Evolutionary conservation across 2,888 invertebrate genomes (phyloP).

Genomic region (Endomychus coccineus): DNA sequence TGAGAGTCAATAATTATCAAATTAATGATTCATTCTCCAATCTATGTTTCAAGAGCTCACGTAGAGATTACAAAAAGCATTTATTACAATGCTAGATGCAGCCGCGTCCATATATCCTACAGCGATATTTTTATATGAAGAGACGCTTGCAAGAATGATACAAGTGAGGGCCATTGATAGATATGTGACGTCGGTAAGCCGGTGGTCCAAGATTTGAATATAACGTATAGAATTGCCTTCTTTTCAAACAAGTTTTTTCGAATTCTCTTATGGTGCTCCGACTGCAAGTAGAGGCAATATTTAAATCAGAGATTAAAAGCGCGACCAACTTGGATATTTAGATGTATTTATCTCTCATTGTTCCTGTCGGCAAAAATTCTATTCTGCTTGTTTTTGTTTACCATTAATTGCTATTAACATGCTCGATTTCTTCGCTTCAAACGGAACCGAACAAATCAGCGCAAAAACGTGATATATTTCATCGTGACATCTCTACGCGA

Average conservation of each 20-base stretch:
- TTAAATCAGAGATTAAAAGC: slow-evolving; percentile 26
- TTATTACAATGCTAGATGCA: no score
- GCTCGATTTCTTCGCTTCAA: slow-evolving; percentile 24
- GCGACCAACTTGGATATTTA: slow-evolving; percentile 32
- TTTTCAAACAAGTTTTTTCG: slow-evolving; percentile 23
- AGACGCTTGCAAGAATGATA: no score
- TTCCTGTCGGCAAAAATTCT: slow-evolving; percentile 32
- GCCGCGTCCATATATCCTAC: no score
- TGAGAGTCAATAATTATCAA: no score
- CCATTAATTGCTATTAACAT: slow-evolving; percentile 36
- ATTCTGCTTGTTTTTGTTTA: slow-evolving; percentile 30
- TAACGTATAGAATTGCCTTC: slow-evolving; percentile 34
- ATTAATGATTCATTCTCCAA: no score
- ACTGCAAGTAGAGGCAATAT: slow-evolving; percentile 24
- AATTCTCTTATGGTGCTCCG: slow-evolving; percentile 23
- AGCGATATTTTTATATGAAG: no score
- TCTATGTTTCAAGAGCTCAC: no score
- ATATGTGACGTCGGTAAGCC: slow-evolving; percentile 37
- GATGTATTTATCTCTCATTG: slow-evolving; percentile 37
- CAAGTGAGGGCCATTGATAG: slow-evolving; percentile 35
- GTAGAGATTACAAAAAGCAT: no score
- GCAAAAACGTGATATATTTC: slow-evolving; percentile 26
- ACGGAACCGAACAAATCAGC: slow-evolving; percentile 22
- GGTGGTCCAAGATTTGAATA: slow-evolving; percentile 44
- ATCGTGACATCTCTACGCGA: slow-evolving; percentile 19